Base-by-base conservation (phyloP, 2,797 vertebrate genomes). In the Manis crassicaudata region DNA sequence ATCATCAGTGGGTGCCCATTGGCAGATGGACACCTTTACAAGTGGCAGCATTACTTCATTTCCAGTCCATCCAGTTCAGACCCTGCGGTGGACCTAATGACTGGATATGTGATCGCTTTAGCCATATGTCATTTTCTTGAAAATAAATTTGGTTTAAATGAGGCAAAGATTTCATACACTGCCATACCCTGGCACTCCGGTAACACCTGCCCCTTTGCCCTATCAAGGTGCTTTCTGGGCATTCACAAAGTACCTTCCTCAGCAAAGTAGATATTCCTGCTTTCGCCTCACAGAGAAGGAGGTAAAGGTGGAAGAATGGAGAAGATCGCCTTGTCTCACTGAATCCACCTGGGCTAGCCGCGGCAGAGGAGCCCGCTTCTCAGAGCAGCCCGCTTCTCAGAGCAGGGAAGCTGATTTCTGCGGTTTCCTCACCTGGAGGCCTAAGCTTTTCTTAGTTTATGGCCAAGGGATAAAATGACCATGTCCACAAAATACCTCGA, bases 121-220 rank as follows among this genome's bases (percentile, higher is more conserved):
- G 88, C 58, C 58, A 94, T 86, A 73, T 76, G 60, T 56, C 70
- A n/a, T 95, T 94, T 95, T 95, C 88, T 83, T 73, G 62, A 88
- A 95, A 96, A 77, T 35, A 62, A 67, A 96, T 89, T 70, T 90
- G 86, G 13, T 67, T 93, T 96, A 94, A 97, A 96, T 81, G 52
- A 75, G 70, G 80, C 29, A 80, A 84, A 87, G 56, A 56, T 92
- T 95, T 92, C 17, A 56, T 46, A 46, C 46, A 12, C 40, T 75
- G 35, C 12, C 58, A 54, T 2, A 23, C 12, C 0, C 14, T 23
- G 56, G 80, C 2, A 3, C 32, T 80, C 5, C 60, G 67, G 1
- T 3, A 75, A 16, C 27, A 37, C 12, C 11, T 32, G 17, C 25
- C 20, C 13, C 65, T 92, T 82, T 63, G 58, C 32, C 79, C 3